Evolutionary conservation across 2,888 invertebrate genomes (phyloP), one percentile per base, ranked within the genome.

Genomic region (Cecidostiba fungosa): DNA sequence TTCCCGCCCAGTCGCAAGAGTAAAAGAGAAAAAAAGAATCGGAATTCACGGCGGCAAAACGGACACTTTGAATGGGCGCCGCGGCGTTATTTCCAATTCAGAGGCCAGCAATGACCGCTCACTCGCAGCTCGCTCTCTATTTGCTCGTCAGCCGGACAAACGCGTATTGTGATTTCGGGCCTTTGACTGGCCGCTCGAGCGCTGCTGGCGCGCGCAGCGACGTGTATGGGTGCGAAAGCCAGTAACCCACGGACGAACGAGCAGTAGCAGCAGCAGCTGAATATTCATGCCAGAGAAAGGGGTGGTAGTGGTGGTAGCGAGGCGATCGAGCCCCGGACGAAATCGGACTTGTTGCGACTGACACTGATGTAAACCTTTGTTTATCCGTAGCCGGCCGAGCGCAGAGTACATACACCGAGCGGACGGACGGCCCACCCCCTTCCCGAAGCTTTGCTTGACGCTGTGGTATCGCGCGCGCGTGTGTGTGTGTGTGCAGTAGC

Each of bases 341-440:
- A 87, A 85, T 87, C 87, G 82, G 93, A 93, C 93, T 93, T 92
- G 93, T 93, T 93, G 93, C 92, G 92, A 93, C 93, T 93, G 93
- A 93, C 93, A 93, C 92, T 93, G 93, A 93, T 89, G 89, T 92
- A 92, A 91, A 92, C 92, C 93, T 93, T 93, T 93, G 93, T 93
- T 92, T 92, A 90, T 90, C 90, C 91, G 87, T 88, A 88, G 88
- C 88, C 88, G 88, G 87, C 88, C 87, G 59, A 50, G 77, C 59
- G 29, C 54, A 59, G 47, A 43, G 73, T 43, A 47, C 73, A 73
- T 43, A 59, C 54, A n/a, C 54, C 54, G 54, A 59, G 23, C 54
- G n/a, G 54, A 59, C 54, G 54, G 54, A 59, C 26, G 77, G 70
- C 66, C 80, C 86, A 77, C 88, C 85, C 85, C n/a, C n/a, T n/a